These are phyloP conservation scores for Tapirus terrestris DNA, from an alignment of 2,113 vertebrate genomes.

Conservation along the genomic window DNA sequence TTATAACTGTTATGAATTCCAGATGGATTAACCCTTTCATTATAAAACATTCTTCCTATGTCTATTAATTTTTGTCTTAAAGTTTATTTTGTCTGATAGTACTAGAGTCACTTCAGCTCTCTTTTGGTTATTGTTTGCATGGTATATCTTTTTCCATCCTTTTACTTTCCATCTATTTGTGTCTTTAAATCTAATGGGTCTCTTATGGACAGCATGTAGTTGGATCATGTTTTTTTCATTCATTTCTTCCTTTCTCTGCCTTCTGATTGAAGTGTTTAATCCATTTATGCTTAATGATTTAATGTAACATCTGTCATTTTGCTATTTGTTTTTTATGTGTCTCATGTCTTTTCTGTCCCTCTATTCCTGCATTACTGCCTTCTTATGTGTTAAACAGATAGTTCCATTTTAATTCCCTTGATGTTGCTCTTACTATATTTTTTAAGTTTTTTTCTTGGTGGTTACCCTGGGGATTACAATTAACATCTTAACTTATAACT, in stretches of 20 bases:
- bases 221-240: background rate
- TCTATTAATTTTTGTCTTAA: conserved; percentile 6
- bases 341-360: background rate
- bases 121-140: background rate
- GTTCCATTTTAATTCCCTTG: conserved; percentile 29
- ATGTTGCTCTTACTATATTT: conserved; percentile 33
- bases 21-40: background rate
- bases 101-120: background rate
- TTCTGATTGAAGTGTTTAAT: conserved; percentile 15
- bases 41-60: background rate
- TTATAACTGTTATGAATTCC: background rate
- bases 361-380: background rate
- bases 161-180: background rate
- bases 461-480: background rate
- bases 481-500: conserved; percentile 11
- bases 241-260: background rate
- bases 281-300: background rate
- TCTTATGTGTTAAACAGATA: conserved; percentile 6
- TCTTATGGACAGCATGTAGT: background rate
- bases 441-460: conserved; percentile 1
- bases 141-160: background rate
- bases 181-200: background rate
- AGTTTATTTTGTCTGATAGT: background rate
- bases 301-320: conserved; percentile 4
- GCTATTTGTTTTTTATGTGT: background rate